Evolutionary conservation across 1,140 invertebrate genomes (phyloP).

Genomic region (Plectrocnemia conspersa): DNA sequence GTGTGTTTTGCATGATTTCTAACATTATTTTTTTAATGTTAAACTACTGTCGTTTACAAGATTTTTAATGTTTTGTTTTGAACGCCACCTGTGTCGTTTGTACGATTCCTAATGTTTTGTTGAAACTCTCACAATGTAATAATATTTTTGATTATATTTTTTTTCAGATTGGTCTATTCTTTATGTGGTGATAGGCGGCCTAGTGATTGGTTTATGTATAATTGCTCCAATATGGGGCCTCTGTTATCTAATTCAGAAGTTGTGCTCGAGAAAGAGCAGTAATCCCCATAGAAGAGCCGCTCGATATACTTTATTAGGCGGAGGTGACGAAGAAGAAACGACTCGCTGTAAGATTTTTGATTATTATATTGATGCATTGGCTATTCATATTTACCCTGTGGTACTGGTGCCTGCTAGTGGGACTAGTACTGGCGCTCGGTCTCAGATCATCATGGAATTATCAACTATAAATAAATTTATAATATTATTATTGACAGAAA

Average conservation of each 20-base stretch:
- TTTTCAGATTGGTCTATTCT: conserved; percentile 80
- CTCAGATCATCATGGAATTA: too few species aligned
- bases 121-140: neutral
- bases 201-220: conserved; percentile 60
- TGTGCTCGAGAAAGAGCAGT: conserved; percentile 47
- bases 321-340: conserved; percentile 52
- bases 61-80: too few species aligned
- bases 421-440: too few species aligned
- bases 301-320: conserved; percentile 60
- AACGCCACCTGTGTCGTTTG: too few species aligned
- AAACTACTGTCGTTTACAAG: too few species aligned
- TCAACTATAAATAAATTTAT: too few species aligned
- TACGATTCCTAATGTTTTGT: neutral
- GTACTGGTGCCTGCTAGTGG: too few species aligned
- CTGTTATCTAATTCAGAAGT: conserved; percentile 61
- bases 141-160: conserved; percentile 8
- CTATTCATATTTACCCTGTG: too few species aligned
- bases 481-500: too few species aligned
- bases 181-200: conserved; percentile 74
- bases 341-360: conserved; percentile 51
- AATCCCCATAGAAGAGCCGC: conserved; percentile 48
- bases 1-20: too few species aligned
- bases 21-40: too few species aligned
- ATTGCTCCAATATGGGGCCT: conserved; percentile 66
- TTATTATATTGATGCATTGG: too few species aligned